phyloP scores from a whole-genome alignment of 2,797 vertebrate species.

The Mus minutoides region DNA sequence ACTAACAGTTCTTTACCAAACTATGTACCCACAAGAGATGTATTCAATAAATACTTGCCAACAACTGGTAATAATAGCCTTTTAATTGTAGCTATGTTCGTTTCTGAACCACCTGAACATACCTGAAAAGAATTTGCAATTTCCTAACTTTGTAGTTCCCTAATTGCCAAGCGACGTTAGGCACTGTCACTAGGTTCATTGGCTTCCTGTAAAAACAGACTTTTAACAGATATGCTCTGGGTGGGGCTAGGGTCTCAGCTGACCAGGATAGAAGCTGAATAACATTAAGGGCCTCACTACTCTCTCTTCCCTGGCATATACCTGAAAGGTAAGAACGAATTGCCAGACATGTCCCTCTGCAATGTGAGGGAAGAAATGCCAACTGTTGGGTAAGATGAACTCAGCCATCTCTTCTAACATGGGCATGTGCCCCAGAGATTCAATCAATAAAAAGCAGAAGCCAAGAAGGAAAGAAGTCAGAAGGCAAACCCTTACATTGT shows the following conservation, averaged over 20 bases:
- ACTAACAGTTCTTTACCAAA: neutral
- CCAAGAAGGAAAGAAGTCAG: neutral
- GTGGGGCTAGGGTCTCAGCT: neutral
- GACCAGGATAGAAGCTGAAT: neutral
- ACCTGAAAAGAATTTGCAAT: neutral
- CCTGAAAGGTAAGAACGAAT: no score
- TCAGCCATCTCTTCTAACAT: neutral
- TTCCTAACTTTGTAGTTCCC: neutral
- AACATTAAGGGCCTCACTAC: neutral
- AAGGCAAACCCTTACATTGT: neutral
- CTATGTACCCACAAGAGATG: neutral
- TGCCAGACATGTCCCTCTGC: no score
- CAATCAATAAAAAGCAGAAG: neutral
- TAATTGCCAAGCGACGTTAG: neutral
- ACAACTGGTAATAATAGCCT: neutral
- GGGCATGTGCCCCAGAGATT: neutral
- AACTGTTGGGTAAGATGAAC: neutral
- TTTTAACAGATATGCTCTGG: neutral
- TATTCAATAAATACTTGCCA: neutral
- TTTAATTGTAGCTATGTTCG: neutral
- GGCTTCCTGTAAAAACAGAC: neutral
- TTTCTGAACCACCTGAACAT: neutral
- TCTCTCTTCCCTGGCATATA: no score
- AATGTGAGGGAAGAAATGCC: neutral
- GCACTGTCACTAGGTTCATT: neutral